Conservation (phyloP, 92 coral and sea anemone species). For the Muricea muricata region DNA sequence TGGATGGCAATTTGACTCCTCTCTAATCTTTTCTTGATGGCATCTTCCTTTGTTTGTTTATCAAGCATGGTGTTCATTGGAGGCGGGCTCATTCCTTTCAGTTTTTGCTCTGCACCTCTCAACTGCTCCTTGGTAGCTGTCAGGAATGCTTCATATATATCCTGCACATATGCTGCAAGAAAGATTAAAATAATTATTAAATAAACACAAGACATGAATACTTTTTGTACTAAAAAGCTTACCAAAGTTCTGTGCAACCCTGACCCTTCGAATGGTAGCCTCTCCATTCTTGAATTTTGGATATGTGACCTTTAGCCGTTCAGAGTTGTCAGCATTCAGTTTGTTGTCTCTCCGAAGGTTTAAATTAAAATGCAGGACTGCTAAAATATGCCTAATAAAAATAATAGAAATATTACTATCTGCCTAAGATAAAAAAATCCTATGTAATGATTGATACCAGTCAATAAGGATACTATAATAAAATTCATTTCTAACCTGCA, state of each 20-base stretch:
- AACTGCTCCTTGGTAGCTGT: constrained; percentile 35
- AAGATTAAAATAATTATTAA: too few species aligned
- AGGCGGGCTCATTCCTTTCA: constrained; percentile 56
- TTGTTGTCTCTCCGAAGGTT: constrained; percentile 35
- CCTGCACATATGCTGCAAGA: too few species aligned
- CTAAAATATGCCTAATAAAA: constrained; percentile 52
- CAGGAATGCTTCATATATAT: constrained; percentile 43
- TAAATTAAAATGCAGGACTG: constrained; percentile 40
- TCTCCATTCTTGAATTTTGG: neutral
- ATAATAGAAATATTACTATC: neutral
- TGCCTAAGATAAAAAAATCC: too few species aligned
- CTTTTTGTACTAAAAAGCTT: too few species aligned
- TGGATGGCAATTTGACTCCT: constrained; percentile 38
- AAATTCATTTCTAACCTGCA: constrained; percentile 42
- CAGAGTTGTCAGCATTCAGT: too few species aligned
- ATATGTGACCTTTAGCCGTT: too few species aligned
- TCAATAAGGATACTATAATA: neutral
- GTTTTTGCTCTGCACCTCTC: constrained; percentile 5
- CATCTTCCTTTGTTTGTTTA: constrained; percentile 53
- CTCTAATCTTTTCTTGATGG: constrained; percentile 29
- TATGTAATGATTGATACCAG: neutral
- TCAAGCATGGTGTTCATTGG: constrained; percentile 59
- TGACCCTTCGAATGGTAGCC: neutral
- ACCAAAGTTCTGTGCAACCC: constrained; percentile 2
- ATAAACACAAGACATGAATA: neutral